phyloP scores from a whole-genome alignment of 2,888 invertebrate species.

The Ormyrus thymus region DNA sequence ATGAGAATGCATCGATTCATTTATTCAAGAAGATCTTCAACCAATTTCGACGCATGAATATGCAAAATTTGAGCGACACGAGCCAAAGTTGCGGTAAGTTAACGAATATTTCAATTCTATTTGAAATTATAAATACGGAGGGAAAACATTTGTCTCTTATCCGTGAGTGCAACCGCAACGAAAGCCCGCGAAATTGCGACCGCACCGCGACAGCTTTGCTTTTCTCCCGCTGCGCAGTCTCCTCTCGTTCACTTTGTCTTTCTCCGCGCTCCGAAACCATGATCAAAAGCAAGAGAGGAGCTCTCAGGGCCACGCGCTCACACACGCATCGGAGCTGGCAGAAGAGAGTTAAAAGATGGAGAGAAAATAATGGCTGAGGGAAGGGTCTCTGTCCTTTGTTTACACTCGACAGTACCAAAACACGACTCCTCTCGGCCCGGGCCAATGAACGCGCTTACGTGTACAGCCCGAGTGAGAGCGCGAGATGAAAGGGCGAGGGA shows the following conservation, averaged over 20 bases:
- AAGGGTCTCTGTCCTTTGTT: constrained; percentile 35
- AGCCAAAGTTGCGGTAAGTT: too few species aligned
- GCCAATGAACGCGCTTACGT: neutral
- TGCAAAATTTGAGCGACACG: too few species aligned
- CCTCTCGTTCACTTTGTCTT: too few species aligned
- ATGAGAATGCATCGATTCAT: too few species aligned
- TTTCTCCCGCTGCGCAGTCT: neutral
- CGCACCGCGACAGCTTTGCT: neutral
- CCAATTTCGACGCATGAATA: too few species aligned
- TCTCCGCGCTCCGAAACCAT: constrained; percentile 8
- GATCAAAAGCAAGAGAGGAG: constrained; percentile 23
- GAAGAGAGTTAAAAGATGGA: neutral
- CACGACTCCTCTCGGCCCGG: neutral
- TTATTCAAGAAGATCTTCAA: too few species aligned
- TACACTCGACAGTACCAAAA: constrained; percentile 45
- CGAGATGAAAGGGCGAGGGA: too few species aligned
- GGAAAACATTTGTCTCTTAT: too few species aligned
- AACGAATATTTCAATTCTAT: too few species aligned
- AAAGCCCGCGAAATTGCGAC: neutral
- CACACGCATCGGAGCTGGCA: neutral
- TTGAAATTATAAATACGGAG: too few species aligned
- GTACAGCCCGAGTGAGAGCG: neutral
- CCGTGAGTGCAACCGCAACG: too few species aligned
- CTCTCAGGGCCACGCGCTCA: neutral
- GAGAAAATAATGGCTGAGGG: constrained; percentile 13